These are phyloP conservation scores for Macrosoma leucophasiata DNA, from an alignment of 2,888 invertebrate species.

Conservation along the genomic window DNA sequence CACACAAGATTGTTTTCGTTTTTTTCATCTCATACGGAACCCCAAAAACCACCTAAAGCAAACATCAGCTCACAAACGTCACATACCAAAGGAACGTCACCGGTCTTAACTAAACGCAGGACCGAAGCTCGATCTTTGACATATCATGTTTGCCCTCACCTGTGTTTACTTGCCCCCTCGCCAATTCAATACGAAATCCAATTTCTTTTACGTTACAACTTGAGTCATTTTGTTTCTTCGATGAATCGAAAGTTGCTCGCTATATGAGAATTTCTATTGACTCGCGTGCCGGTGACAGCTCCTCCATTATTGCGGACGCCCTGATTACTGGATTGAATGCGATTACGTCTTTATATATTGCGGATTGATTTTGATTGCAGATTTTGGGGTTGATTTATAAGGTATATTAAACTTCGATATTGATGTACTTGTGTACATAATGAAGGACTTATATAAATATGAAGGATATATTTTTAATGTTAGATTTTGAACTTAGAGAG, in stretches of 20 bases:
- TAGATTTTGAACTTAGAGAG: no score
- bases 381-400: no score
- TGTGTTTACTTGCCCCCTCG: constrained; percentile 41
- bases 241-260: constrained; percentile 46
- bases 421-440: no score
- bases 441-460: no score
- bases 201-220: constrained; percentile 64
- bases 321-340: constrained; percentile 17
- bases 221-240: constrained; percentile 54
- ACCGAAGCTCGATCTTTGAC: constrained; percentile 38
- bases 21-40: no score
- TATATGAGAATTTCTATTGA: constrained; percentile 50
- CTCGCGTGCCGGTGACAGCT: constrained; percentile 34
- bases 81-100: no score
- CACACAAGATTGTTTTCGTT: no score
- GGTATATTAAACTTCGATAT: no score
- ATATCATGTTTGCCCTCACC: constrained; percentile 50
- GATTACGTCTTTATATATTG: constrained; percentile 15
- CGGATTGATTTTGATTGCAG: constrained; percentile 7
- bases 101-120: constrained; percentile 6
- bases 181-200: constrained; percentile 67
- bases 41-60: no score
- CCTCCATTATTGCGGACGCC: constrained; percentile 13
- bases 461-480: no score
- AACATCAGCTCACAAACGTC: no score